Evolutionary conservation across 2,113 vertebrate genomes (phyloP).

Genomic region (Prunella fulvescens): DNA sequence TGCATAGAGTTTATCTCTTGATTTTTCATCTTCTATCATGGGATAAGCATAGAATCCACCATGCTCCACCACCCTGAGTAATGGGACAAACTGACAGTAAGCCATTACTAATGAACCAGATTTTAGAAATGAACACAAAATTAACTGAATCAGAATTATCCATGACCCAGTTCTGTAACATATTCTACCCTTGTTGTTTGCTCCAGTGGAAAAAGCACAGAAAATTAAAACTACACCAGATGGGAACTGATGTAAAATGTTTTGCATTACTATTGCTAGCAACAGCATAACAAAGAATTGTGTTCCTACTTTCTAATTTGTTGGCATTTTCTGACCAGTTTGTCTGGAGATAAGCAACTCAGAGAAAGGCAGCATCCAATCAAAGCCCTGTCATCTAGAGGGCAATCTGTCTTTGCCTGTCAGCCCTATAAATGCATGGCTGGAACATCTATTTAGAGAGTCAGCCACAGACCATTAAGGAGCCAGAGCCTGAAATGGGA

Average conservation of each 20-base stretch:
- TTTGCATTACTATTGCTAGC: not conserved
- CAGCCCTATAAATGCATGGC: not conserved
- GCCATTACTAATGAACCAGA: not conserved
- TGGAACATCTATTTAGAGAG: not conserved
- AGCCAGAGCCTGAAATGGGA: not conserved
- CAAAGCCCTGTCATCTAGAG: not conserved
- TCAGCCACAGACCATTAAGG: not conserved
- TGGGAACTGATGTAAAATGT: accelerated
- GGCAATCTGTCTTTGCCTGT: not conserved
- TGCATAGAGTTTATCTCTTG: not conserved
- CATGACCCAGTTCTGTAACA: not conserved
- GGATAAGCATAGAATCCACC: not conserved
- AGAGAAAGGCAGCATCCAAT: not conserved
- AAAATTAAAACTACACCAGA: not conserved
- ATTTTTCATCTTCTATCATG: not conserved
- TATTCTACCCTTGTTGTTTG: not conserved
- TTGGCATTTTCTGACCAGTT: not conserved
- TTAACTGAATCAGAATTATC: not conserved
- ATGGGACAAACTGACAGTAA: not conserved
- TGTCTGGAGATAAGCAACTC: not conserved
- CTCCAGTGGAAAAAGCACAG: not conserved
- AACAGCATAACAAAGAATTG: not conserved
- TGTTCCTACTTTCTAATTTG: not conserved
- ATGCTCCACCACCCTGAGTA: not conserved
- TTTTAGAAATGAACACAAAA: not conserved